Conservation (phyloP, 2,888 invertebrate genomes). For the Sclerodermus sp. region DNA sequence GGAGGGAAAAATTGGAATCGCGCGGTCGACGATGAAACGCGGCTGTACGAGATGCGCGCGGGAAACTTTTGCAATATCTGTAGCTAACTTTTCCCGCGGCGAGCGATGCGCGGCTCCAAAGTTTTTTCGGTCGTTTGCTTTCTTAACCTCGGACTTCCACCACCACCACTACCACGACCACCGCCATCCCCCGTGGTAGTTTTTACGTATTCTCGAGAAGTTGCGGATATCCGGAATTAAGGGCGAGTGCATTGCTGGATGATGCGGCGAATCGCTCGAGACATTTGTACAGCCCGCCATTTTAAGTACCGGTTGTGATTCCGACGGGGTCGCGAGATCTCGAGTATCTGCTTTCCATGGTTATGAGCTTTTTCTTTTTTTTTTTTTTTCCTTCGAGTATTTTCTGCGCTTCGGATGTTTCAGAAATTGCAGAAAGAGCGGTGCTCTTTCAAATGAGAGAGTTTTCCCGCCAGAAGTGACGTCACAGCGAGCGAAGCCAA, state of each 20-base stretch:
- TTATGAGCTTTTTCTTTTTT: too few relatives aligned
- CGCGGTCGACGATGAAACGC: slow-evolving; percentile 14
- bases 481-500: too few relatives aligned
- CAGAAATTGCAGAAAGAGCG: too few relatives aligned
- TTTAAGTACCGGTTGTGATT: too few relatives aligned
- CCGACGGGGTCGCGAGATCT: too few relatives aligned
- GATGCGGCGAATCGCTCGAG: too few relatives aligned
- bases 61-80: slow-evolving; percentile 26
- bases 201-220: neutral
- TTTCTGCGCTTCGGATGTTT: too few relatives aligned
- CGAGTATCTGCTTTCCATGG: too few relatives aligned
- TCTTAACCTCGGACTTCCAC: slow-evolving; percentile 11
- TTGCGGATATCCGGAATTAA: slow-evolving; percentile 4
- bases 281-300: too few relatives aligned
- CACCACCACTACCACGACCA: neutral
- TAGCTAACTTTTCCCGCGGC: slow-evolving; percentile 12
- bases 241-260: neutral
- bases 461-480: too few relatives aligned
- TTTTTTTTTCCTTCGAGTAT: too few relatives aligned
- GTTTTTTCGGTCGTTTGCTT: slow-evolving; percentile 9
- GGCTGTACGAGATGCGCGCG: slow-evolving; percentile 15
- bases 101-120: slow-evolving; percentile 3
- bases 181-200: neutral
- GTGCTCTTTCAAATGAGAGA: too few relatives aligned
- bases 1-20: slow-evolving; percentile 12